Percentiles rank a stretch among this genome's conserved stretches.
phyloP scores from a whole-genome alignment of 2,888 invertebrate genomes.

The Oscheius sp. region DNA sequence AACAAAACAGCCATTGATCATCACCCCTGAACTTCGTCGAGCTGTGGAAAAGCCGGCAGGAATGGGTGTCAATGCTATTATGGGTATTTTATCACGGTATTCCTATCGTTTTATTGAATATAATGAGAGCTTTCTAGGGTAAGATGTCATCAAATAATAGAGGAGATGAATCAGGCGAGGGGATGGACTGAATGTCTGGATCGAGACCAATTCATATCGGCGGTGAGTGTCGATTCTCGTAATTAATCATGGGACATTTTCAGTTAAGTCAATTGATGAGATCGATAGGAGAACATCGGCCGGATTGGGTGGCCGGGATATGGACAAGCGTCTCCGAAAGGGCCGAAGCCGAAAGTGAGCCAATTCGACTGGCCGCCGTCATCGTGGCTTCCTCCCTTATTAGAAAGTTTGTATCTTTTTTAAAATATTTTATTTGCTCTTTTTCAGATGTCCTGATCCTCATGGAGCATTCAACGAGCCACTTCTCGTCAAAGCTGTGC shows the following conservation, averaged over 20 bases:
- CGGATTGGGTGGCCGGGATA: constrained; percentile 45
- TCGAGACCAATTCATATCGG: constrained; percentile 58
- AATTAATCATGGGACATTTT: background rate
- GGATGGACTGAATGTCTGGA: constrained; percentile 69
- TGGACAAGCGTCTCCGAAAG: constrained; percentile 38
- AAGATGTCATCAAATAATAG: constrained; percentile 52
- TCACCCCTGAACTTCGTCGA: constrained; percentile 67
- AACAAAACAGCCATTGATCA: constrained; percentile 49
- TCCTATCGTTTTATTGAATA: background rate
- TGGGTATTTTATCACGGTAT: constrained; percentile 43
- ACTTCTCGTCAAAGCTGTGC: constrained; percentile 53
- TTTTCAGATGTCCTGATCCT: constrained; percentile 50
- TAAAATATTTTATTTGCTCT: too few relatives aligned
- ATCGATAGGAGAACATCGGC: constrained; percentile 54
- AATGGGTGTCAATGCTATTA: constrained; percentile 50
- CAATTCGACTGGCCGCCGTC: constrained; percentile 63
- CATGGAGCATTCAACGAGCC: constrained; percentile 63
- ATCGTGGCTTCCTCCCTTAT: constrained; percentile 63
- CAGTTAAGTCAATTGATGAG: constrained; percentile 51
- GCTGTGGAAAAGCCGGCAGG: constrained; percentile 57
- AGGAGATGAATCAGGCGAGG: constrained; percentile 68
- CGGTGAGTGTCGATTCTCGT: constrained; percentile 42
- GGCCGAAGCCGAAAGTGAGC: constrained; percentile 59
- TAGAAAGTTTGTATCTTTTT: constrained; percentile 38
- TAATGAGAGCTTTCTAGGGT: constrained; percentile 30